Percentiles rank a stretch among this genome's conserved stretches.
Conservation (phyloP, 2,888 invertebrate genomes). For the Tenthredo distinguenda region DNA sequence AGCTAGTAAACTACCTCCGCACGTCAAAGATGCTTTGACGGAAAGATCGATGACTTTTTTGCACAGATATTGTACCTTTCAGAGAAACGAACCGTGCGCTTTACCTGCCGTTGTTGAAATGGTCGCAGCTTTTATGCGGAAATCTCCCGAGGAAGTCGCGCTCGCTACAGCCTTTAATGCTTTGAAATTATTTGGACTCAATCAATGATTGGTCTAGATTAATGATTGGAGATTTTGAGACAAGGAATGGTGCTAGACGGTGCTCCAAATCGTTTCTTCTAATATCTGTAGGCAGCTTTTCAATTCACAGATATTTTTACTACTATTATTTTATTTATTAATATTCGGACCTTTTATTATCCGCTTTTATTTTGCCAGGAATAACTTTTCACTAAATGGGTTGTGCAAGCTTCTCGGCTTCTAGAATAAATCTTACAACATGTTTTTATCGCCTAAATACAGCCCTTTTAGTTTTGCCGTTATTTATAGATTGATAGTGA, state of each 20-base stretch:
- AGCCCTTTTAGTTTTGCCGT: neutral
- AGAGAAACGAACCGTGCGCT: slow-evolving; percentile 97
- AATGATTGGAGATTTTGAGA: neutral
- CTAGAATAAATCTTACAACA: neutral
- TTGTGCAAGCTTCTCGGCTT: neutral
- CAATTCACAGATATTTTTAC: slow-evolving; percentile 46
- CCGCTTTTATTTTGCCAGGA: neutral
- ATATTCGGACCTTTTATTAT: slow-evolving; percentile 10
- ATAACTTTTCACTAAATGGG: neutral
- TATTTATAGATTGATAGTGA: slow-evolving; percentile 19
- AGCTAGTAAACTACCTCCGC: slow-evolving; percentile 93
- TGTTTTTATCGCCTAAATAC: neutral
- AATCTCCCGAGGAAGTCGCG: slow-evolving; percentile 93
- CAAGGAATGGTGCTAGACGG: slow-evolving; percentile 49
- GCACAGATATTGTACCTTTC: slow-evolving; percentile 95
- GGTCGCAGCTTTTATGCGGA: slow-evolving; percentile 94
- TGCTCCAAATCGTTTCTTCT: slow-evolving; percentile 44
- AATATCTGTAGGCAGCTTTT: slow-evolving; percentile 45
- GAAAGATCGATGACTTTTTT: slow-evolving; percentile 91
- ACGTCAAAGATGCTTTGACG: slow-evolving; percentile 92
- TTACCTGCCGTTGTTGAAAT: slow-evolving; percentile 95
- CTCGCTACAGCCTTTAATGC: slow-evolving; percentile 95
- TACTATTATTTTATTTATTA: slow-evolving; percentile 51
- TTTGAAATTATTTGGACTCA: slow-evolving; percentile 92
- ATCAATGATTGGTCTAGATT: slow-evolving; percentile 80